phyloP scores from a whole-genome alignment of 2,797 vertebrate species.

The Fringilla coelebs region DNA sequence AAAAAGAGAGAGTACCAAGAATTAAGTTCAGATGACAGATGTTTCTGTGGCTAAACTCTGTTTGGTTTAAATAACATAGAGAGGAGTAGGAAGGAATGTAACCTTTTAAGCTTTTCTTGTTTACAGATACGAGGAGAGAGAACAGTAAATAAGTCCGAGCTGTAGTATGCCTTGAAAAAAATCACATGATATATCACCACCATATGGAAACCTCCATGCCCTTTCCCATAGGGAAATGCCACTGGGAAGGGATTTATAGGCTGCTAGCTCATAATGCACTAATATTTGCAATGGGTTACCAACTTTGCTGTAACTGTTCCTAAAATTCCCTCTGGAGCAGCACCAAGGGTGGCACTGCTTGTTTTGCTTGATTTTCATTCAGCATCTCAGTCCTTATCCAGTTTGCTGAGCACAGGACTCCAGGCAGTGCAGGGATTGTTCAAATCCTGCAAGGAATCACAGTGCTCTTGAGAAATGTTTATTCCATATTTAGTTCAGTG shows the following conservation, averaged over 20 bases:
- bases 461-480: background rate
- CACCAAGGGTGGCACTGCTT: background rate
- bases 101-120: constrained; percentile 45
- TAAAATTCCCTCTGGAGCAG: background rate
- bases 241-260: constrained; percentile 32
- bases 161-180: constrained; percentile 21
- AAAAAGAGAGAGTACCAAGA: background rate
- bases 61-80: constrained; percentile 15
- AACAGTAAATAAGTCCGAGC: constrained; percentile 30
- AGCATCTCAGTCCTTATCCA: background rate
- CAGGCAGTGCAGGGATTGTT: background rate
- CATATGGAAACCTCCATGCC: constrained; percentile 34
- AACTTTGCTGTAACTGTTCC: constrained; percentile 16
- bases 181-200: constrained; percentile 33
- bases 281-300: constrained; percentile 15
- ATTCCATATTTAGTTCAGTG: background rate
- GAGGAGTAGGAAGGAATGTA: constrained; percentile 47
- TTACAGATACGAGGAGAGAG: constrained; percentile 15
- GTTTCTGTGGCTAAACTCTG: constrained; percentile 10
- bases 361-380: background rate
- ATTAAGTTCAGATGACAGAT: constrained; percentile 31
- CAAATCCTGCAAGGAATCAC: background rate
- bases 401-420: background rate
- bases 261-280: constrained; percentile 9
- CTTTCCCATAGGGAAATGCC: constrained; percentile 15